phyloP scores from a whole-genome alignment of 92 coral and sea anemone species.

The Porites rus region DNA sequence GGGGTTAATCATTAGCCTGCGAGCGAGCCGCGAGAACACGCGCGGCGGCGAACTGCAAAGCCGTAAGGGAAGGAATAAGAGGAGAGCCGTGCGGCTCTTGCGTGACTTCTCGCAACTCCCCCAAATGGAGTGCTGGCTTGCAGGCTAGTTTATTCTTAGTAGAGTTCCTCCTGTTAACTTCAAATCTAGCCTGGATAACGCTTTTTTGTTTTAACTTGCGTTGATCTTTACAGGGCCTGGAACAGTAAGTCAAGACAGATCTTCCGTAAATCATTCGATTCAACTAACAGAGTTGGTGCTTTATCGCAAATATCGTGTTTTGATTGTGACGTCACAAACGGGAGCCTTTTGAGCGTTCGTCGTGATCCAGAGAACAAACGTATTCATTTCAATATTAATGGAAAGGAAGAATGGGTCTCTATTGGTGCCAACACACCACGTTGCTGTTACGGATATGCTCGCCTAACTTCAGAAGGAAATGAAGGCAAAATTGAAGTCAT shows the following conservation, averaged over 20 bases:
- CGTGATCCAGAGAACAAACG: not conserved
- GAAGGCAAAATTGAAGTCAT: conserved; percentile 6
- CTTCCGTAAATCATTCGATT: conserved; percentile 4
- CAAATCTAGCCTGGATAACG: too few relatives aligned
- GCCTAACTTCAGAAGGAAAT: not conserved
- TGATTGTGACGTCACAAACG: not conserved
- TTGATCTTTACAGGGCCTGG: conserved; percentile 14
- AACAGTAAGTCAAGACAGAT: not conserved
- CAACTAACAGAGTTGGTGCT: not conserved
- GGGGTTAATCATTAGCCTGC: too few relatives aligned
- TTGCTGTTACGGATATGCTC: conserved; percentile 18
- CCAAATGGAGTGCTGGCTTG: not conserved
- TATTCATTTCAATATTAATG: conserved; percentile 16
- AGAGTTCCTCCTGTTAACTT: too few relatives aligned
- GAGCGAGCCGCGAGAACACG: too few relatives aligned
- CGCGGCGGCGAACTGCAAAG: too few relatives aligned
- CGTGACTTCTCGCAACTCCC: not conserved
- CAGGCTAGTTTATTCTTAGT: not conserved
- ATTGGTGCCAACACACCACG: not conserved
- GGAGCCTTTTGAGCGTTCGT: not conserved
- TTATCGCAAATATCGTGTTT: not conserved
- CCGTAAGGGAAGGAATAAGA: too few relatives aligned
- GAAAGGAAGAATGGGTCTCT: not conserved
- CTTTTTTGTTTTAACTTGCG: too few relatives aligned
- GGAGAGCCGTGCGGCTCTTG: too few relatives aligned